Conservation (phyloP, 2,113 vertebrate species). For the Grallaria varia region DNA sequence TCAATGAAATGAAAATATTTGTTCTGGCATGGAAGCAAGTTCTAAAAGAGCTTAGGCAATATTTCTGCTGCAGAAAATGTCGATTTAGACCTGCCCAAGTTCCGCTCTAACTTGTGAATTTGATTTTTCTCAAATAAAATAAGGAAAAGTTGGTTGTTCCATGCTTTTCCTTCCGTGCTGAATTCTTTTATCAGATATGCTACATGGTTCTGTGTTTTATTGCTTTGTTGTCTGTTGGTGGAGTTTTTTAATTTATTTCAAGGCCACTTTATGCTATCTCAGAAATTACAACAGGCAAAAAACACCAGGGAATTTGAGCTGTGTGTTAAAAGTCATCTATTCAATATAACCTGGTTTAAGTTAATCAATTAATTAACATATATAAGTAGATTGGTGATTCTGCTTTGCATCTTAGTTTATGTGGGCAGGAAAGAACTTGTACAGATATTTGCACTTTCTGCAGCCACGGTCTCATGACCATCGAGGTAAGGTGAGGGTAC, state of each 20-base stretch:
- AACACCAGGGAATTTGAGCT: background rate
- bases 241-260: background rate
- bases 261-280: background rate
- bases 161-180: background rate
- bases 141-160: background rate
- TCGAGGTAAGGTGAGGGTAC: background rate
- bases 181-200: background rate
- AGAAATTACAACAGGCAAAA: background rate
- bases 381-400: background rate
- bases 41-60: slow-evolving; percentile 22
- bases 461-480: background rate
- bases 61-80: slow-evolving; percentile 23
- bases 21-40: slow-evolving; percentile 2
- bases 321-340: background rate
- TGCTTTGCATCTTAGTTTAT: background rate
- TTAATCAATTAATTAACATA: background rate
- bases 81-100: background rate
- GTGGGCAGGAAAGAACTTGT: background rate
- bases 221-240: background rate
- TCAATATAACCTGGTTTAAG: background rate
- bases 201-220: background rate
- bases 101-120: background rate
- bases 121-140: background rate
- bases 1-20: slow-evolving; percentile 62
- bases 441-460: background rate